Conservation (phyloP, 2,113 vertebrate species). For the Hassar affinis region DNA sequence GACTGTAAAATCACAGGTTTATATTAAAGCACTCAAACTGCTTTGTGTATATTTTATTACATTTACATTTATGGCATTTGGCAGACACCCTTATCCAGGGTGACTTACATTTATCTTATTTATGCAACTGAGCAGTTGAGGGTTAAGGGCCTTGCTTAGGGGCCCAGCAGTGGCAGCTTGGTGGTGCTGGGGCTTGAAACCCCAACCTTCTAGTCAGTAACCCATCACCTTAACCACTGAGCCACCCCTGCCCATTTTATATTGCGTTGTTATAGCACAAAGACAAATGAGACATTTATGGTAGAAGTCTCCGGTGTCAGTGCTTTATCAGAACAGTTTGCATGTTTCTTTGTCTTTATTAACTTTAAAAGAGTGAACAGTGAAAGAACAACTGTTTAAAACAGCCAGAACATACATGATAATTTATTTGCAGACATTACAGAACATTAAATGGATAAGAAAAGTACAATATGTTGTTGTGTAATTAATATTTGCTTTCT, state of each 20-base stretch:
- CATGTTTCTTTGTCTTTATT: not conserved
- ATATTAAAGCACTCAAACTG: not conserved
- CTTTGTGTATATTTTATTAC: not conserved
- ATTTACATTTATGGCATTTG: no score
- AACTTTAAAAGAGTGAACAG: no score
- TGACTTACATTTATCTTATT: no score
- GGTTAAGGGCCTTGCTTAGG: no score
- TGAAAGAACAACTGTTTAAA: not conserved
- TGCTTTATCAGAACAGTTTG: not conserved
- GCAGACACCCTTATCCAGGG: no score
- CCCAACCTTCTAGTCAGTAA: no score
- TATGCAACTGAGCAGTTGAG: no score
- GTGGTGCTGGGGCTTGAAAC: no score
- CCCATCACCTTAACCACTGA: no score
- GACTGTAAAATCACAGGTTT: not conserved
- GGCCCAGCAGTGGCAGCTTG: no score
- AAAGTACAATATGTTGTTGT: not conserved
- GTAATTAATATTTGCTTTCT: not conserved
- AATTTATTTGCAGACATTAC: not conserved
- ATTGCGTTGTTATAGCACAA: not conserved
- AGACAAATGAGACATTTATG: not conserved
- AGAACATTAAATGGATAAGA: not conserved
- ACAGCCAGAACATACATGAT: not conserved
- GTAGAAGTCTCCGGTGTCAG: not conserved
- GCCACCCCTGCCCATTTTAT: not conserved